Conservation (phyloP, 2,888 invertebrate genomes). For the Oscheius sp. region DNA sequence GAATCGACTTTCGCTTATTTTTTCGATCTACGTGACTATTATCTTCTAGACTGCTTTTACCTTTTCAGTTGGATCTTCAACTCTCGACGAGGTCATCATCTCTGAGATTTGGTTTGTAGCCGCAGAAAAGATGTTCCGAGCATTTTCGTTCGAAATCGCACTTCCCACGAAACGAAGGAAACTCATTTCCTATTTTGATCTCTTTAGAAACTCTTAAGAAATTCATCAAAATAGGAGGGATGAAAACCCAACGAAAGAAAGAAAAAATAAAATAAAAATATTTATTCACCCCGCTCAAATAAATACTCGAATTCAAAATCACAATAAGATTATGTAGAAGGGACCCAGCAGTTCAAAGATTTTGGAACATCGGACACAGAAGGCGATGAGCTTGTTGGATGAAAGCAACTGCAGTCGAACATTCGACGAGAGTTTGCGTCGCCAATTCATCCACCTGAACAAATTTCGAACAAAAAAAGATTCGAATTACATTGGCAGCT, state of each 20-base stretch:
- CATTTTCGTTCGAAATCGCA: constrained; percentile 25
- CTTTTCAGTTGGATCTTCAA: not conserved
- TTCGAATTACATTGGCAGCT: not conserved
- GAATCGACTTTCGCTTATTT: constrained; percentile 18
- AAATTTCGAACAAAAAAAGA: not conserved
- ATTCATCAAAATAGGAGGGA: not conserved
- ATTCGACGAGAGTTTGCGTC: constrained; percentile 21
- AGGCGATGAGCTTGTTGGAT: constrained; percentile 26
- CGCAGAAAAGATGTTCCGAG: constrained; percentile 15
- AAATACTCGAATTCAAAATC: too few relatives aligned
- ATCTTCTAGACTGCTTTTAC: not conserved
- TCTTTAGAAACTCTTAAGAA: not conserved
- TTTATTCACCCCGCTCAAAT: constrained; percentile 14
- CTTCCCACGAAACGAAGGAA: constrained; percentile 23
- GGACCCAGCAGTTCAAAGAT: constrained; percentile 3
- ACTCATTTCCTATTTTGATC: not conserved
- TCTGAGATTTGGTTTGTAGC: constrained; percentile 18
- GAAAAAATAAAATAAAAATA: not conserved
- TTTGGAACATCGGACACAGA: constrained; percentile 28
- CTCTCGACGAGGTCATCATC: constrained; percentile 15
- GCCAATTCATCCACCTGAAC: constrained; percentile 22
- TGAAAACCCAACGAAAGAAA: not conserved
- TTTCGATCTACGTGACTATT: constrained; percentile 19
- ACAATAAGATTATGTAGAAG: not conserved
- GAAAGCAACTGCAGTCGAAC: constrained; percentile 22